phyloP scores from a whole-genome alignment of 2,113 vertebrate genomes.

The Galemys pyrenaicus region DNA sequence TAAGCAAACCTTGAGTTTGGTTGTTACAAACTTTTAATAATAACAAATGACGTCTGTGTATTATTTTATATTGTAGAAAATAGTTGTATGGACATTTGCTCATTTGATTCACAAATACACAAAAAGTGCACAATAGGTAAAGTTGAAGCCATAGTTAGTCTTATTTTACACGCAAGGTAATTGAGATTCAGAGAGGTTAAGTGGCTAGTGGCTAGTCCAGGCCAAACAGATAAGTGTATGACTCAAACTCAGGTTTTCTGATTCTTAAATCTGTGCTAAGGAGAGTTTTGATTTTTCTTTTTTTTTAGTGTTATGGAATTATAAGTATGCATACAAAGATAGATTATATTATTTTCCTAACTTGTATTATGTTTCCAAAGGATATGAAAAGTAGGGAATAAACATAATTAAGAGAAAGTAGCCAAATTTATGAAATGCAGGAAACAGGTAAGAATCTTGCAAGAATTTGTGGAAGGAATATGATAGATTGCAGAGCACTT shows the following conservation, averaged over 20 bases:
- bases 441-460: not conserved
- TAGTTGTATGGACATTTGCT: not conserved
- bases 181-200: not conserved
- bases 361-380: not conserved
- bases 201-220: not conserved
- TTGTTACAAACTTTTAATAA: slow-evolving; percentile 13
- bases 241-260: not conserved
- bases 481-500: not conserved
- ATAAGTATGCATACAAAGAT: not conserved
- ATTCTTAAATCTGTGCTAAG: slow-evolving; percentile 7
- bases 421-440: not conserved
- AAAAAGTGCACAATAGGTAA: not conserved
- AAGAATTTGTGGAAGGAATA: not conserved
- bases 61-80: not conserved
- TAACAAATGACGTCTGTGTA: not conserved
- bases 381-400: slow-evolving; percentile 10
- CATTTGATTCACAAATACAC: not conserved
- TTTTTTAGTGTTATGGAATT: slow-evolving; percentile 10
- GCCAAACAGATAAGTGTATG: not conserved
- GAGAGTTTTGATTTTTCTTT: slow-evolving; percentile 6
- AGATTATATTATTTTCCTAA: not conserved
- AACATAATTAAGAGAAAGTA: slow-evolving; percentile 13
- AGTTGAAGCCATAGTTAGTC: not conserved
- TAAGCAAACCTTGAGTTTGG: slow-evolving; percentile 26
- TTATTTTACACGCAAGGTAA: not conserved